Evolutionary conservation across 2,113 vertebrate species (phyloP).

Genomic region (Lanius collurio): DNA sequence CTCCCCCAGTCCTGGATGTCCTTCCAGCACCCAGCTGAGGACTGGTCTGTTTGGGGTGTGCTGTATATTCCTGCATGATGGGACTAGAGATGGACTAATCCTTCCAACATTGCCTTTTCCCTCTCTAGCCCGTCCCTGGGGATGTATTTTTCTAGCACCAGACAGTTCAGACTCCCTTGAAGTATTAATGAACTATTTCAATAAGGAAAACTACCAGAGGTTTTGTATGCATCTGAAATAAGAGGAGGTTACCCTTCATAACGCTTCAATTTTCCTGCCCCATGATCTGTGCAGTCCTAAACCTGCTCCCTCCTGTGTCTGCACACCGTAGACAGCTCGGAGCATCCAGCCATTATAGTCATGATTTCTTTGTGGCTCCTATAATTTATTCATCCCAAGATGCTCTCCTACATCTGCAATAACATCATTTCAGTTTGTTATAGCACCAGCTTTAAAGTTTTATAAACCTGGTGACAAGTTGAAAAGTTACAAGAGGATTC

Average conservation of each 20-base stretch:
- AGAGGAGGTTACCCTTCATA: conserved; percentile 10
- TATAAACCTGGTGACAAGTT: conserved; percentile 55
- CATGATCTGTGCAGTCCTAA: conserved; percentile 7
- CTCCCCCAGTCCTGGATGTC: not conserved
- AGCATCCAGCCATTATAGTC: conserved; percentile 9
- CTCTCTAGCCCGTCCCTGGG: not conserved
- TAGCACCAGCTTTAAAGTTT: conserved; percentile 60
- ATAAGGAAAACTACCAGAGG: not conserved
- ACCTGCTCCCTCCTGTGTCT: conserved; percentile 20
- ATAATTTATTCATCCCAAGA: conserved; percentile 66
- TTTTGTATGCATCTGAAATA: conserved; percentile 1
- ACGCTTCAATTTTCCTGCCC: conserved; percentile 43
- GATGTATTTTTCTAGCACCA: not conserved
- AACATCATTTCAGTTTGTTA: conserved; percentile 61
- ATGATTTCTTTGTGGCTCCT: conserved; percentile 45
- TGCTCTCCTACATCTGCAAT: conserved; percentile 58
- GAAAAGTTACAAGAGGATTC: conserved; percentile 41
- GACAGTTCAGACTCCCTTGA: not conserved
- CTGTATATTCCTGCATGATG: not conserved
- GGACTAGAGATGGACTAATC: not conserved
- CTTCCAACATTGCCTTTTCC: not conserved
- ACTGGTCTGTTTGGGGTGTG: not conserved
- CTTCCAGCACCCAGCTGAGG: not conserved
- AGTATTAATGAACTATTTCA: conserved; percentile 21
- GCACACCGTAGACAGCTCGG: not conserved